These are phyloP conservation scores for Ophion costatus DNA, from an alignment of 2,888 invertebrate genomes.

Conservation along the genomic window DNA sequence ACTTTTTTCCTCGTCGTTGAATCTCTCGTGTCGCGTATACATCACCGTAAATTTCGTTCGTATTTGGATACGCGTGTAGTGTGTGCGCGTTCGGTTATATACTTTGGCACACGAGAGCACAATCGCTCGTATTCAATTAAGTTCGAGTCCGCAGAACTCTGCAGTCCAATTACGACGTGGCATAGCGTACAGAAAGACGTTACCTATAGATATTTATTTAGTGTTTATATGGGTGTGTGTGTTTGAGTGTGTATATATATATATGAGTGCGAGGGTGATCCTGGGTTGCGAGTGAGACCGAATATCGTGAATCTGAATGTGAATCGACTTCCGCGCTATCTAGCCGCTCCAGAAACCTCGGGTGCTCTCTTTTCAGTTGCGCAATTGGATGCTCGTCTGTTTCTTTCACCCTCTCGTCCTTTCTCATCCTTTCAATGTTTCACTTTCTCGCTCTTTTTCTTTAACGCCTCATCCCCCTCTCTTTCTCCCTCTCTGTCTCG, in stretches of 20 bases:
- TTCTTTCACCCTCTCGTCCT: constrained; percentile 1
- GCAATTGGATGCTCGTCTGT: constrained; percentile 48
- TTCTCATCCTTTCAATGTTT: background rate
- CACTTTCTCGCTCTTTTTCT: background rate
- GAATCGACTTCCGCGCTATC: constrained; percentile 62
- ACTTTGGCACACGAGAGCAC: constrained; percentile 36
- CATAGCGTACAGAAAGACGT: constrained; percentile 38
- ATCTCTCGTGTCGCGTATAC: background rate
- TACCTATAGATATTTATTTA: background rate
- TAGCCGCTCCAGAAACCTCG: constrained; percentile 56
- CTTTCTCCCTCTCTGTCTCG: background rate
- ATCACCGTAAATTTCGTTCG: background rate
- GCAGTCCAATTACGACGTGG: constrained; percentile 64
- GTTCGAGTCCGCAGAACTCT: constrained; percentile 61
- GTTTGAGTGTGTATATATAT: background rate
- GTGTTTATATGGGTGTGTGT: background rate
- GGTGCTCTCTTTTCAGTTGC: constrained; percentile 57
- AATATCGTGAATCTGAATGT: constrained; percentile 62
- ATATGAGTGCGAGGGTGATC: constrained; percentile 6
- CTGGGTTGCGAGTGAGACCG: constrained; percentile 30
- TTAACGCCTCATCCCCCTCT: background rate
- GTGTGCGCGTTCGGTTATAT: constrained; percentile 8
- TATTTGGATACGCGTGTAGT: constrained; percentile 5
- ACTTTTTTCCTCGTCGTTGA: background rate
- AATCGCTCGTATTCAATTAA: constrained; percentile 64